Base-by-base conservation (phyloP, 2,888 invertebrate species). In the Melanophora roralis region DNA sequence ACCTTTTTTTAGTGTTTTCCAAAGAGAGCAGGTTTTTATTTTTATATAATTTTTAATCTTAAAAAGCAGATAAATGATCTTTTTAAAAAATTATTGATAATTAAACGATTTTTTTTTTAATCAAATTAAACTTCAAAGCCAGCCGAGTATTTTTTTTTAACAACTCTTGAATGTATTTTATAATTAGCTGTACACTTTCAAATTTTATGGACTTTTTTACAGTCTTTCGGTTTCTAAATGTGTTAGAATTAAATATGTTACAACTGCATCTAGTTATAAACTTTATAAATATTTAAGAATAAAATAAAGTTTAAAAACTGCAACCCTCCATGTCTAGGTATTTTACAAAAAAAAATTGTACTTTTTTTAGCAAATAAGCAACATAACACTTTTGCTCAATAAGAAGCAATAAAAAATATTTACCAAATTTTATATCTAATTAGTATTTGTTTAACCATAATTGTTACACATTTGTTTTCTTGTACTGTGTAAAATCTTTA, bases 301-400 rank as follows among this genome's bases (percentile, higher is more conserved):
- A 21, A 57, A 34, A 21, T 2, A 32, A 47, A 74, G 47, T 27
- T 55, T 43, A 45, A 36, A n/a, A 51, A 74, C 74, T 36, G 27
- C 16, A 51, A 74, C 74, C 74, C 74, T 74, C 74, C 74, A 74
- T 74, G 67, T 53, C 40, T 53, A 74, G 74, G n/a, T 74, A 67
- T 74, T 74, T 74, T 60, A 67, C 43, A 65, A 55, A 38, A 23
- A 59, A 67, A 21, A 21, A 55, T 16, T 14, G 45, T 43, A 45
- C 6, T 19, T 65, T 74, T 74, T 40, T 74, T 51, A 47, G 49
- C 2, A 27, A 27, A 27, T n/a, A 51, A 53, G 19, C 34, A 49
- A 49, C 11, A 9, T 27, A 27, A 14, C 19, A 38, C 2, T 32
- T 9, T 74, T 74, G 74, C 74, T 74, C 74, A 74, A 36, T n/a